These are phyloP conservation scores for Centruroides sculpturatus DNA, from an alignment of 1,140 invertebrate genomes.

Conservation along the genomic window DNA sequence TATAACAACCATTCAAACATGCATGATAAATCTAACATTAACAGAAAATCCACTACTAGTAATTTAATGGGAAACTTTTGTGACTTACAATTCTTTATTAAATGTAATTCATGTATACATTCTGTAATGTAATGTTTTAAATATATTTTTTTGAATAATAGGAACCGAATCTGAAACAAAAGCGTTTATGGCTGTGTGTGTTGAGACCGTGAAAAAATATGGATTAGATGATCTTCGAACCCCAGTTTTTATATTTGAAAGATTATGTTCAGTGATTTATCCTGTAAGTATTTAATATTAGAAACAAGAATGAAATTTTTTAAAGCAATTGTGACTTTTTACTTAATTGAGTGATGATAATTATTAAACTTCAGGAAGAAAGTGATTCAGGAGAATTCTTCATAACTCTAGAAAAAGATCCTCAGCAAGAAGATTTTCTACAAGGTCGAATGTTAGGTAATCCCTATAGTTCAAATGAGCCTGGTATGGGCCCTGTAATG, in stretches of 20 bases:
- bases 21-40: too few species aligned
- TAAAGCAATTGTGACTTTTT: too few species aligned
- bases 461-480: slow-evolving; percentile 85
- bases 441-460: slow-evolving; percentile 95
- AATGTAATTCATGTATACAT: too few species aligned
- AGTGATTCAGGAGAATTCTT: slow-evolving; percentile 95
- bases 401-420: slow-evolving; percentile 91
- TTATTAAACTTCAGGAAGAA: slow-evolving; percentile 46
- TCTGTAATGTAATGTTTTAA: too few species aligned
- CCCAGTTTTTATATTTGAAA: slow-evolving; percentile 88
- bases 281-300: slow-evolving; percentile 35
- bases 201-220: slow-evolving; percentile 89
- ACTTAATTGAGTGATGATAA: too few species aligned
- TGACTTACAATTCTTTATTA: too few species aligned
- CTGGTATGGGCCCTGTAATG: slow-evolving; percentile 90
- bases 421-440: slow-evolving; percentile 95
- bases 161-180: slow-evolving; percentile 91
- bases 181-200: slow-evolving; percentile 93
- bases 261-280: slow-evolving; percentile 92
- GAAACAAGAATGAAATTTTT: too few species aligned
- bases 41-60: too few species aligned
- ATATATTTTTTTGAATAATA: slow-evolving; percentile 20
- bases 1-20: too few species aligned
- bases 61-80: too few species aligned
- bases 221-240: slow-evolving; percentile 82